phyloP scores from a whole-genome alignment of 2,888 invertebrate genomes.

The Ypsolopha scabrella region DNA sequence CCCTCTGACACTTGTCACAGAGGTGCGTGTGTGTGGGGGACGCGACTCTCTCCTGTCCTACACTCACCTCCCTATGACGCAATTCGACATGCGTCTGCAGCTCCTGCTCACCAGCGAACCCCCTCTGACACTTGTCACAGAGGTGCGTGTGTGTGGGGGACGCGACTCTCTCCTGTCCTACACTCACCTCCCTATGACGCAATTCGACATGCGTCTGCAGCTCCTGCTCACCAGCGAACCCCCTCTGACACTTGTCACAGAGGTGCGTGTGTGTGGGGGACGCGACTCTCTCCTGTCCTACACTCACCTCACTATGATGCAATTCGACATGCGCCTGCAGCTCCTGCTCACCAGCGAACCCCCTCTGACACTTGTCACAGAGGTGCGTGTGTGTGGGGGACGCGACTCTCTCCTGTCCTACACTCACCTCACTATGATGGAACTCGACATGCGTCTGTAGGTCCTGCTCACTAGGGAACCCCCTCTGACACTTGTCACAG shows the following conservation, averaged over 20 bases:
- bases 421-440: neutral
- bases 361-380: neutral
- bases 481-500: neutral
- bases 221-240: neutral
- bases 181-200: neutral
- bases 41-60: no score
- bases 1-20: neutral
- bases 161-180: no score
- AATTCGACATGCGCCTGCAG: neutral
- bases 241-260: neutral
- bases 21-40: neutral
- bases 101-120: neutral
- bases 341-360: neutral
- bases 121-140: neutral
- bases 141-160: neutral
- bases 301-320: neutral
- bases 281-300: no score
- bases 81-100: neutral
- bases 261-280: neutral
- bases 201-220: neutral
- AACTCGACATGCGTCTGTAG: neutral
- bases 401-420: no score
- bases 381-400: neutral
- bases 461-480: neutral
- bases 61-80: neutral